Percentiles rank a stretch among this genome's conserved stretches.
phyloP scores from a whole-genome alignment of 2,797 vertebrate genomes.

The Phataginus tricuspis region DNA sequence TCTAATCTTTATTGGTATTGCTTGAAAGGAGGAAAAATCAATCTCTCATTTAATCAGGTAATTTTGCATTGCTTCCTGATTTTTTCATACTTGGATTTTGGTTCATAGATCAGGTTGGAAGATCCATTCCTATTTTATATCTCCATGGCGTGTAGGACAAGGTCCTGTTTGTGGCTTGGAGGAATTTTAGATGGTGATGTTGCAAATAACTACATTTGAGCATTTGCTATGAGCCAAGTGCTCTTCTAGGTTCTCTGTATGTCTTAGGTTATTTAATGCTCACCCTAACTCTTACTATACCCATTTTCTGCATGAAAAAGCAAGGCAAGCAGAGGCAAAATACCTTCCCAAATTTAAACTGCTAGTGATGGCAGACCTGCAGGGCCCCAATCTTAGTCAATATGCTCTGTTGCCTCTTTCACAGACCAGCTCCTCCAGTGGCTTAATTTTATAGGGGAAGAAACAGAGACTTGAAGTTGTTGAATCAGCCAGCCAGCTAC shows the following conservation, averaged over 20 bases:
- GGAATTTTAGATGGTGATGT: background rate
- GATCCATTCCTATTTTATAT: background rate
- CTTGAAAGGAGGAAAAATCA: background rate
- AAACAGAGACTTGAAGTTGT: background rate
- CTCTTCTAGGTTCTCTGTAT: background rate
- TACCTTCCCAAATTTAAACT: background rate
- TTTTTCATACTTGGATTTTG: background rate
- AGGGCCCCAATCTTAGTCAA: background rate
- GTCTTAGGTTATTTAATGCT: slow-evolving; percentile 17
- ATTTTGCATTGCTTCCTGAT: background rate
- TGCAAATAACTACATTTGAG: background rate
- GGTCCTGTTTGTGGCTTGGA: background rate
- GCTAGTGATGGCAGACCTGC: background rate
- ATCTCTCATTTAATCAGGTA: background rate
- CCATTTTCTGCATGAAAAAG: background rate
- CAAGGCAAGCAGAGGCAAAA: background rate
- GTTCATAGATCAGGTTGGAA: background rate
- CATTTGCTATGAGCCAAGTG: background rate
- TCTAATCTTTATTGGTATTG: slow-evolving; percentile 1
- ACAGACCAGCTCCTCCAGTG: background rate
- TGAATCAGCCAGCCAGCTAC: background rate
- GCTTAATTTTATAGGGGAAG: background rate
- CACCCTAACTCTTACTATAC: background rate
- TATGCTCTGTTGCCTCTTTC: background rate
- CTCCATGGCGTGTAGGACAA: background rate